Evolutionary conservation across 1,140 invertebrate genomes (phyloP), one percentile per base, ranked within the genome.

Genomic region (Pogonognathellus flavescens): DNA sequence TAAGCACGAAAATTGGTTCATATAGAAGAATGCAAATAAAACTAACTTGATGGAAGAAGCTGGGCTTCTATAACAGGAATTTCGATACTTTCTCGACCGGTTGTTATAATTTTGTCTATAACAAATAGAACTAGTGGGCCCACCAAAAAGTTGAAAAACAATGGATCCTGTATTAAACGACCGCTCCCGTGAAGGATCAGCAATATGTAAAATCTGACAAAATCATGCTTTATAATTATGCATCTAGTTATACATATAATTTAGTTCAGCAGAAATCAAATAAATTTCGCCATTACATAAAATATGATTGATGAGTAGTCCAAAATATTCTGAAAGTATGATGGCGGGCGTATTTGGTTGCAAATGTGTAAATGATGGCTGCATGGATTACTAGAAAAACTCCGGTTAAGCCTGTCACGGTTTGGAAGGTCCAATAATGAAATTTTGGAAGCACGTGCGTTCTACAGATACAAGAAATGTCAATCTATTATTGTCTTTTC

Each of bases 341-440:
- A 86, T 90, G 90, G 14, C 94, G 89, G 10, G 93, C 92, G 55
- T 92, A 91, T 20, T 93, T 91, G 1, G 93, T 91, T 0, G 94
- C 93, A 90, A 94, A 95, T 5, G 93, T 90, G 89, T 93, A 94
- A 85, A 95, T 93, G 11, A 93, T 88, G 31, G 91, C 91, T 59
- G 92, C 91, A 16, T 94, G 90, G 59, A 94, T 86, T 0, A 93
- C 93, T 25, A 95, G 90, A 1, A 94, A 86, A 10, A 95, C 91
- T 41, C 94, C 94, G 3, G 94, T 95, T 25, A 95, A 89, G 50
- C 94, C 93, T 80, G 93, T 93, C 72, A 93, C 91, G 7, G 93
- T 94, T 88, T 92, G 89, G 90, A 92, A 94, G 80, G 92, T 90
- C 93, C 94, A 94, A 88, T 93, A 93, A 86, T 93, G 91, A 88